These are phyloP conservation scores for Linnaemya vulpina DNA, from an alignment of 2,888 invertebrate genomes.

Conservation along the genomic window DNA sequence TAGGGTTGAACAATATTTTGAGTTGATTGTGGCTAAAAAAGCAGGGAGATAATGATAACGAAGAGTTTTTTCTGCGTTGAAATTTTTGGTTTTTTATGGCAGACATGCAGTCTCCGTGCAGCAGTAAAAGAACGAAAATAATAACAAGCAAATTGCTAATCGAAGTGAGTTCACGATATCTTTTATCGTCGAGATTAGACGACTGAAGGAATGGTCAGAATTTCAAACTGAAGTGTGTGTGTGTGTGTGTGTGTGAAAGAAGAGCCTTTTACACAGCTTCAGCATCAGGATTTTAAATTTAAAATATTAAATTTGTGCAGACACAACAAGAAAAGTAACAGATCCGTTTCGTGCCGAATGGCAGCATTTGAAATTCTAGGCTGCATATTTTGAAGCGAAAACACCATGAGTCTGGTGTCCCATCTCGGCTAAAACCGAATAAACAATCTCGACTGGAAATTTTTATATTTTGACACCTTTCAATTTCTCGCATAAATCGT, in stretches of 20 bases:
- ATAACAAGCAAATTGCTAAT: conserved; percentile 35
- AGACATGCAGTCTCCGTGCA: conserved; percentile 78
- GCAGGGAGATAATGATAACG: conserved; percentile 36
- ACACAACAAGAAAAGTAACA: too few species aligned
- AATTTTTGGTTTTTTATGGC: conserved; percentile 76
- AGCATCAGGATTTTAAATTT: too few species aligned
- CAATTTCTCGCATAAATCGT: conserved; percentile 76
- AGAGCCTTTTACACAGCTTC: conserved; percentile 6
- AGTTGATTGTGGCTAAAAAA: conserved; percentile 72
- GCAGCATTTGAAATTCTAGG: too few species aligned
- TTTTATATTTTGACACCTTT: conserved; percentile 71
- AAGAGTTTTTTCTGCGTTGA: conserved; percentile 36
- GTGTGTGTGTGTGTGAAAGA: too few species aligned
- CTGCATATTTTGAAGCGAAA: too few species aligned
- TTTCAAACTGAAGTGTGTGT: neutral
- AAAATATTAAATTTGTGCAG: too few species aligned
- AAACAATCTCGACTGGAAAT: conserved; percentile 39
- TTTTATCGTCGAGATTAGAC: conserved; percentile 18
- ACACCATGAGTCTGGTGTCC: neutral
- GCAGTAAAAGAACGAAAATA: conserved; percentile 9
- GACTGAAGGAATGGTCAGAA: neutral
- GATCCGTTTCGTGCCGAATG: too few species aligned
- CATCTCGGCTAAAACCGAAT: neutral
- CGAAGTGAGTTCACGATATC: conserved; percentile 32
- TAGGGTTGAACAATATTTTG: conserved; percentile 60